A percentile compares a stretch with the other conserved stretches of the same genome.
Evolutionary conservation across 2,797 vertebrate genomes (phyloP).

Genomic region (Gymnoscopelus braueri): DNA sequence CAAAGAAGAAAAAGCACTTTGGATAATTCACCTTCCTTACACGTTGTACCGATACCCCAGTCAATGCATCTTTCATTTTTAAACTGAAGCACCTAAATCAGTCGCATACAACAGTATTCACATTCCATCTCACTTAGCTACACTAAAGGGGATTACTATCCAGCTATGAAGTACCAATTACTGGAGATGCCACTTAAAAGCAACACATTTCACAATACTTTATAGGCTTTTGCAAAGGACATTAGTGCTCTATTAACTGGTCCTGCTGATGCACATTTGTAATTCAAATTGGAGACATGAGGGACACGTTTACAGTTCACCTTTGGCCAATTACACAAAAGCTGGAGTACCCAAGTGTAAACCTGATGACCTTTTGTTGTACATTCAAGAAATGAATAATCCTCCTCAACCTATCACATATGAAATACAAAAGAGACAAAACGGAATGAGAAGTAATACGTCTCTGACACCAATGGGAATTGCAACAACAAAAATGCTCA

Average conservation of each 20-base stretch:
- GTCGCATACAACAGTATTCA: conserved; percentile 54
- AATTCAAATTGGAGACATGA: conserved; percentile 29
- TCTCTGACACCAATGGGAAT: conserved; percentile 51
- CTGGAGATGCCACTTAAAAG: conserved; percentile 53
- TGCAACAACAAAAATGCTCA: conserved; percentile 47
- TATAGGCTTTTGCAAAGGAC: conserved; percentile 39
- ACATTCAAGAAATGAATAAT: conserved; percentile 76
- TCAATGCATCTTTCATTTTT: conserved; percentile 33
- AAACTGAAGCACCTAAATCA: conserved; percentile 38
- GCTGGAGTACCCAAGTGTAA: conserved; percentile 73
- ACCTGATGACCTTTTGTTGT: conserved; percentile 73
- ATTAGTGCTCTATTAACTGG: conserved; percentile 53
- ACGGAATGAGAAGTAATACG: conserved; percentile 32
- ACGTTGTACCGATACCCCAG: conserved; percentile 60
- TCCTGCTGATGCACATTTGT: conserved; percentile 37
- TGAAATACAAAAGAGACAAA: conserved; percentile 30
- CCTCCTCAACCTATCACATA: conserved; percentile 48
- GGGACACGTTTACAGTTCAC: conserved; percentile 33
- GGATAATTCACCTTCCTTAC: conserved; percentile 61
- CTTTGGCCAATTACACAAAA: conserved; percentile 65
- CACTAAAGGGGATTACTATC: conserved; percentile 46
- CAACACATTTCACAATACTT: conserved; percentile 27
- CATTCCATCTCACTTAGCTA: conserved; percentile 38
- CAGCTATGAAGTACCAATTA: conserved; percentile 68
- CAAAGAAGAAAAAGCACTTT: conserved; percentile 72